Conservation (phyloP, 2,113 vertebrate species). For the Daubentonia madagascariensis region DNA sequence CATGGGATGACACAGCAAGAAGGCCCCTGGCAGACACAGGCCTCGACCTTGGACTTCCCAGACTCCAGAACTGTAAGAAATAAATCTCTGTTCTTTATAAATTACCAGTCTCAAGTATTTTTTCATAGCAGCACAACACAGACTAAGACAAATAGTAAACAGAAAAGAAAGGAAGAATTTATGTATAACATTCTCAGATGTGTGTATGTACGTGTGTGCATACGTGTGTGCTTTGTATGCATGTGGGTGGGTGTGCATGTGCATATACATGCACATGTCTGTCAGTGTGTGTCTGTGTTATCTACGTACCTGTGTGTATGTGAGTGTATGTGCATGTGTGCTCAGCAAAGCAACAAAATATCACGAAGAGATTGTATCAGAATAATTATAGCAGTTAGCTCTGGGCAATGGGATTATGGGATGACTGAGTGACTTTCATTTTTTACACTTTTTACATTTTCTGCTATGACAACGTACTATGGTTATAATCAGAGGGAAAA, state of each 20-base stretch:
- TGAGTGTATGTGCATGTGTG: too few relatives aligned
- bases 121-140: background rate
- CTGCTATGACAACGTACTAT: background rate
- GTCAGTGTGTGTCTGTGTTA: background rate
- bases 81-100: background rate
- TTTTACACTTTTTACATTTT: background rate
- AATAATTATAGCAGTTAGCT: background rate
- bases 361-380: background rate
- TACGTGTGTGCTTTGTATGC: background rate
- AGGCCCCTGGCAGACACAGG: background rate
- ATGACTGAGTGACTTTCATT: background rate
- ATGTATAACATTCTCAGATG: too few relatives aligned
- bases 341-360: background rate
- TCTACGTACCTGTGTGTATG: background rate
- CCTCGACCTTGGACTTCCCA: background rate
- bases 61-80: background rate
- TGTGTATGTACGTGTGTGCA: background rate
- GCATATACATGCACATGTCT: background rate
- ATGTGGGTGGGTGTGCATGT: background rate
- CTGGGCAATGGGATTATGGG: too few relatives aligned
- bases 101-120: background rate
- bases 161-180: background rate
- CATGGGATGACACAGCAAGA: background rate
- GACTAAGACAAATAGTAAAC: background rate
- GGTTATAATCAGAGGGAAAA: background rate